Evolutionary conservation across 2,888 invertebrate species (phyloP).

Genomic region (Allolobophora icterica): DNA sequence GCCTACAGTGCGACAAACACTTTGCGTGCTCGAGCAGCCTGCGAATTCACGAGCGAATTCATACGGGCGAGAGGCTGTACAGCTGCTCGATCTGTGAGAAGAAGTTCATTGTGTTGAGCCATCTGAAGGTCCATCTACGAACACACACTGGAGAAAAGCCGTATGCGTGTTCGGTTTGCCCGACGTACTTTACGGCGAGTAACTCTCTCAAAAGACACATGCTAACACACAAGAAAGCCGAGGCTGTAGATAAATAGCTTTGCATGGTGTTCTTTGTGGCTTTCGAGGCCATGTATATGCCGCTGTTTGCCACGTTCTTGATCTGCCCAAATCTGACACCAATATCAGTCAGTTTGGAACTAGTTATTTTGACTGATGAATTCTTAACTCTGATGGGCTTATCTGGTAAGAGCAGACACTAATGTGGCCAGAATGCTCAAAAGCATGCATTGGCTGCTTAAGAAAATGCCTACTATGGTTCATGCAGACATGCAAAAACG

Average conservation of each 20-base stretch:
- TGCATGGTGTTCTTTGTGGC: not conserved
- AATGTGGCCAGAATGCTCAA: not conserved
- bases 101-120: constrained; percentile 21
- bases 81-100: constrained; percentile 25
- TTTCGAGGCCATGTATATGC: not conserved
- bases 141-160: constrained; percentile 25
- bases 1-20: constrained; percentile 22
- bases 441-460: no score
- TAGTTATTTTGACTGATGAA: not conserved
- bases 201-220: constrained; percentile 27
- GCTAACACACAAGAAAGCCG: constrained; percentile 15
- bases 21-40: constrained; percentile 22
- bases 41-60: constrained; percentile 21
- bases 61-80: constrained; percentile 4
- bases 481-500: not conserved
- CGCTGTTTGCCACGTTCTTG: not conserved
- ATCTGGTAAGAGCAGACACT: not conserved
- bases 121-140: constrained; percentile 20
- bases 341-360: not conserved
- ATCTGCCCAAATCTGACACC: not conserved
- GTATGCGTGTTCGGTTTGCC: not conserved
- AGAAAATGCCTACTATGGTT: no score
- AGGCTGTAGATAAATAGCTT: not conserved
- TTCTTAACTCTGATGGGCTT: not conserved
- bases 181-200: constrained; percentile 8